Percentiles rank a stretch among this genome's conserved stretches.
phyloP scores from a whole-genome alignment of 2,797 vertebrate species.

The Amniataba percoides region DNA sequence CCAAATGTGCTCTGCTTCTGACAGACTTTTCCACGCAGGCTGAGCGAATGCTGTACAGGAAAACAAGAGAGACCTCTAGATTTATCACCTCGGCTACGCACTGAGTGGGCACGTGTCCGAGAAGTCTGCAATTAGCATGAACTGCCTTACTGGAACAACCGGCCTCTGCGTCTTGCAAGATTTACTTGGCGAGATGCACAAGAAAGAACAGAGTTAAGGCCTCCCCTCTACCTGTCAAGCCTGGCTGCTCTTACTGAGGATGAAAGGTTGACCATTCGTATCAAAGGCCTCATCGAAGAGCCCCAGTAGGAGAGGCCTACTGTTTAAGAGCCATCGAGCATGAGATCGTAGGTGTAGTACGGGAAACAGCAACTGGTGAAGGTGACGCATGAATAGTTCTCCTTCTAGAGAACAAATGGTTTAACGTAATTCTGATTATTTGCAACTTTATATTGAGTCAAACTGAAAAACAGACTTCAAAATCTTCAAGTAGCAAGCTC shows the following conservation, averaged over 20 bases:
- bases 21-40: slow-evolving; percentile 31
- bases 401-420: neutral
- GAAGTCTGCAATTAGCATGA: slow-evolving; percentile 53
- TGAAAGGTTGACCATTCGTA: slow-evolving; percentile 42
- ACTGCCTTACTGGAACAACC: slow-evolving; percentile 47
- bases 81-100: slow-evolving; percentile 54
- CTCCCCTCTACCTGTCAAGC: slow-evolving; percentile 38
- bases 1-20: slow-evolving; percentile 62
- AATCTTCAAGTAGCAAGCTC: neutral
- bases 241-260: slow-evolving; percentile 38
- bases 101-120: slow-evolving; percentile 36
- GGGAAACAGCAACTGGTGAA: slow-evolving; percentile 36
- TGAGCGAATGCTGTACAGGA: slow-evolving; percentile 33
- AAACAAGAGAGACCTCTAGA: slow-evolving; percentile 39
- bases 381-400: slow-evolving; percentile 22
- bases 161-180: slow-evolving; percentile 22
- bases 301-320: slow-evolving; percentile 12
- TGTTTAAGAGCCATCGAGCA: slow-evolving; percentile 47
- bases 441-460: neutral
- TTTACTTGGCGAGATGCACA: slow-evolving; percentile 40
- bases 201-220: slow-evolving; percentile 34
- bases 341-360: slow-evolving; percentile 19
- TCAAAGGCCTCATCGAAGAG: slow-evolving; percentile 36
- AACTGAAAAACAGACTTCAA: slow-evolving; percentile 2
- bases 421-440: neutral